These are phyloP conservation scores for Eudyptes chrysolophus DNA, from an alignment of 2,113 vertebrate genomes.

Conservation along the genomic window DNA sequence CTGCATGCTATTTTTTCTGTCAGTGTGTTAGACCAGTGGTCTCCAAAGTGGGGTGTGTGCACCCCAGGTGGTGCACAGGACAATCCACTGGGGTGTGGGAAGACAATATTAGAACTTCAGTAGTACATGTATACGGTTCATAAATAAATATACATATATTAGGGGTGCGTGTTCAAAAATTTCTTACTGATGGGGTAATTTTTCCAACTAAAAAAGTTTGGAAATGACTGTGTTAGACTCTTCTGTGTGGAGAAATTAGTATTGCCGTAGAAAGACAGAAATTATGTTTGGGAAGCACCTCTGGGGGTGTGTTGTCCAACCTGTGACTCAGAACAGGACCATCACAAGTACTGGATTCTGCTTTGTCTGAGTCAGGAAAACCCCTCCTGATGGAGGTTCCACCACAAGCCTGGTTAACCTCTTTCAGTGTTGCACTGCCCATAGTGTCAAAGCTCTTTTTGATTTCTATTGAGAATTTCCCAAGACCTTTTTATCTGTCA, in stretches of 20 bases:
- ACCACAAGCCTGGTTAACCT: background rate
- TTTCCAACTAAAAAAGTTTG: background rate
- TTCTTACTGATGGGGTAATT: background rate
- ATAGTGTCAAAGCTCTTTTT: background rate
- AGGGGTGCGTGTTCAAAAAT: background rate
- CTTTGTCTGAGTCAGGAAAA: background rate
- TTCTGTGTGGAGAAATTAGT: background rate
- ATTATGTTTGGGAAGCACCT: background rate
- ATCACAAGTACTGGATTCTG: background rate
- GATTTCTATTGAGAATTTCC: background rate
- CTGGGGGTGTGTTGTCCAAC: background rate
- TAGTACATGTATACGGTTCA: too few species aligned
- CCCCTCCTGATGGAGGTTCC: background rate
- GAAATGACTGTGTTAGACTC: background rate
- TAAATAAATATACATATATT: background rate
- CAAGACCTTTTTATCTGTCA: background rate
- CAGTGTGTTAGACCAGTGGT: background rate
- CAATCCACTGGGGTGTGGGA: background rate
- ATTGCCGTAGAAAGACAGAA: background rate
- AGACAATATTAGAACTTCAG: background rate
- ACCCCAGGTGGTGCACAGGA: background rate
- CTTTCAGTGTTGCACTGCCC: background rate
- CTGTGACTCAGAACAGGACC: background rate
- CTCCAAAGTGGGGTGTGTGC: background rate
- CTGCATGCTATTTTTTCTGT: background rate